These are phyloP conservation scores for Xestobium rufovillosum DNA, from an alignment of 2,888 invertebrate genomes.

Conservation along the genomic window DNA sequence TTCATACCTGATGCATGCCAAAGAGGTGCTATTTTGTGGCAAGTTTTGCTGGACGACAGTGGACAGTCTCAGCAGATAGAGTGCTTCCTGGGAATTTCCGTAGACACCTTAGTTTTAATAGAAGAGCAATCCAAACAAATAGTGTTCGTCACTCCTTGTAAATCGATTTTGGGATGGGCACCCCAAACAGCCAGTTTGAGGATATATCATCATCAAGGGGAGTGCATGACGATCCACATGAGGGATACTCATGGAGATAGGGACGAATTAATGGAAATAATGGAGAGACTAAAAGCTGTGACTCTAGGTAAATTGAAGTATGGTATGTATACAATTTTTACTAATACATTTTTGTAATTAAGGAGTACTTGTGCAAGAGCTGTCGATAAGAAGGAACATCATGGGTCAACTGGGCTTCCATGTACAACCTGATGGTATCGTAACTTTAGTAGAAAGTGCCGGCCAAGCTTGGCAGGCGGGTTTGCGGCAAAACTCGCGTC, in stretches of 20 bases:
- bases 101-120: constrained; percentile 79
- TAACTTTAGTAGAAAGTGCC: constrained; percentile 81
- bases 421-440: constrained; percentile 88
- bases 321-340: too few species aligned
- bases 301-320: too few species aligned
- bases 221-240: constrained; percentile 77
- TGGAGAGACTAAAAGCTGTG: constrained; percentile 71
- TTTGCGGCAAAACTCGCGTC: constrained; percentile 78
- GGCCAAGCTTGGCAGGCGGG: constrained; percentile 72
- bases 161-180: constrained; percentile 63
- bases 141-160: constrained; percentile 79
- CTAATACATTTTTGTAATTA: too few species aligned
- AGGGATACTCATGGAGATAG: constrained; percentile 60
- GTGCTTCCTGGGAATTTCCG: constrained; percentile 78
- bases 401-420: constrained; percentile 83
- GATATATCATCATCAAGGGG: constrained; percentile 89
- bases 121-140: constrained; percentile 77
- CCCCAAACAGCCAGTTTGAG: constrained; percentile 57
- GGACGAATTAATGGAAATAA: constrained; percentile 66
- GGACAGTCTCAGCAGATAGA: constrained; percentile 59
- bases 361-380: constrained; percentile 71
- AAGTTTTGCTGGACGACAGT: constrained; percentile 66
- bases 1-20: constrained; percentile 65
- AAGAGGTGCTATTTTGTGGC: constrained; percentile 77
- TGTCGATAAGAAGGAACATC: constrained; percentile 71